Conservation (phyloP, 2,797 vertebrate genomes). For the Otus scops region DNA sequence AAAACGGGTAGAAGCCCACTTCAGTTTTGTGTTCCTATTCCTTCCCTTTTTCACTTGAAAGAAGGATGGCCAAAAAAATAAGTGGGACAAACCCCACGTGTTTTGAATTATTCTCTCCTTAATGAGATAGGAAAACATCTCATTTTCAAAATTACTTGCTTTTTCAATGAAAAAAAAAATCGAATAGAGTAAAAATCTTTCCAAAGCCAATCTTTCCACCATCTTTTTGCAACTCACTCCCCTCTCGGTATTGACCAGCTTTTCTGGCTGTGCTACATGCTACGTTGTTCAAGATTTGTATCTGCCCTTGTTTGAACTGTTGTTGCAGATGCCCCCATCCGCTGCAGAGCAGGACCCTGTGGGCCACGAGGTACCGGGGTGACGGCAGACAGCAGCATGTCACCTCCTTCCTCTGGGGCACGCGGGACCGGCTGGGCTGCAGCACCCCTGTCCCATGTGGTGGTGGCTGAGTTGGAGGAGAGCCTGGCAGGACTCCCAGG, state of each 20-base stretch:
- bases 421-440: neutral
- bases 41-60: constrained; percentile 45
- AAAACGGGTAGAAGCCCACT: constrained; percentile 63
- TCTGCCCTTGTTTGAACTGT: neutral
- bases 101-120: constrained; percentile 59
- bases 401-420: neutral
- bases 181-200: neutral
- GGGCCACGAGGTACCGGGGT: fast-evolving
- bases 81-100: constrained; percentile 65
- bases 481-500: neutral
- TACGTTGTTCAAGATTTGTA: fast-evolving
- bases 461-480: neutral
- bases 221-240: neutral
- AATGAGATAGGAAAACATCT: constrained; percentile 39
- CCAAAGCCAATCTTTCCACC: neutral
- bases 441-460: neutral
- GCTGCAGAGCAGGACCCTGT: neutral
- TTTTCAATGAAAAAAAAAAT: neutral
- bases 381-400: neutral
- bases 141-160: neutral
- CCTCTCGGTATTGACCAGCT: neutral
- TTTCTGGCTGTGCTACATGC: neutral
- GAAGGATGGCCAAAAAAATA: constrained; percentile 57
- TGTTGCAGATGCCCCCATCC: neutral
- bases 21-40: constrained; percentile 44